These are phyloP conservation scores for Tetrao urogallus DNA, from an alignment of 2,113 vertebrate species.

Conservation along the genomic window DNA sequence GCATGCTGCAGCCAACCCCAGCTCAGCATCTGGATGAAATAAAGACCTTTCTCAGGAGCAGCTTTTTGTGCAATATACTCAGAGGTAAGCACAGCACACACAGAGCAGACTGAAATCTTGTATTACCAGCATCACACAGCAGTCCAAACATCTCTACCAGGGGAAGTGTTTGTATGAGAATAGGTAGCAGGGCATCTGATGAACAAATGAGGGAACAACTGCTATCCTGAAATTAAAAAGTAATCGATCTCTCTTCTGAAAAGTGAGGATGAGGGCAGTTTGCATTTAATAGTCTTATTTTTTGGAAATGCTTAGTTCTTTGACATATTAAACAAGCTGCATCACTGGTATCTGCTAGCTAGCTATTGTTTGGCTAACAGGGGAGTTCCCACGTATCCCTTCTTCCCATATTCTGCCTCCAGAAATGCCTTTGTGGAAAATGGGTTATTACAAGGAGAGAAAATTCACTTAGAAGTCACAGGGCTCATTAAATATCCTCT, in stretches of 20 bases:
- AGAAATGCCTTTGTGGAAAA: not conserved
- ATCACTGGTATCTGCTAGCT: not conserved
- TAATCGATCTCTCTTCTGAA: not conserved
- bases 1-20: slow-evolving; percentile 77
- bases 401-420: not conserved
- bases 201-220: not conserved
- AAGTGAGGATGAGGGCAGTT: not conserved
- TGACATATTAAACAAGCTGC: not conserved
- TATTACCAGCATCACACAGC: not conserved
- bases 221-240: not conserved
- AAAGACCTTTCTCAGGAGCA: slow-evolving; percentile 70
- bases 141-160: not conserved
- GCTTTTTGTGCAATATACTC: slow-evolving; percentile 67
- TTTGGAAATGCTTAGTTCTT: not conserved
- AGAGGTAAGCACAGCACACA: slow-evolving; percentile 63
- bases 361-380: not conserved
- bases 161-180: not conserved
- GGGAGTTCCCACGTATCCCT: not conserved
- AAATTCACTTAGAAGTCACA: not conserved
- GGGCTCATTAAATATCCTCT: not conserved
- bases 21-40: slow-evolving; percentile 73
- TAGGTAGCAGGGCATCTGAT: not conserved
- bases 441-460: not conserved
- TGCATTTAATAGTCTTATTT: not conserved
- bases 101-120: not conserved